Base-by-base conservation (phyloP, 2,888 invertebrate species). In the Oscheius sp. region DNA sequence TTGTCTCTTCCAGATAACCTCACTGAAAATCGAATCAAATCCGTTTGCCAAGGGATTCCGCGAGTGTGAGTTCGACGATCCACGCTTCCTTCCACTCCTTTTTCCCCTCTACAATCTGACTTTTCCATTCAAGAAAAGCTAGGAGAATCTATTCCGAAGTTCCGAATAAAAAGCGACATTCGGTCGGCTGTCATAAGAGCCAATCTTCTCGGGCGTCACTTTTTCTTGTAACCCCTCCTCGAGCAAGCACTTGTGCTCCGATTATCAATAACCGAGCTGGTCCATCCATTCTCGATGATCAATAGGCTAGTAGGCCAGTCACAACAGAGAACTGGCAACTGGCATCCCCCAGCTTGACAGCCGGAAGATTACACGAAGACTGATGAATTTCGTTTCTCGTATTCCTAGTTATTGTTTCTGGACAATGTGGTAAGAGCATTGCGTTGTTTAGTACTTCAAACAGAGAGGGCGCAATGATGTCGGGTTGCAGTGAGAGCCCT, bases 21-120 rank as follows among this genome's bases (percentile, higher is more conserved):
- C 96, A 91, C 91, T 97, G 91, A 97, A 97, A 93, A 97, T 98
- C 91, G 96, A 97, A 92, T 96, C 96, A 92, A 97, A 97, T 92
- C 97, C 97, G 87, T 97, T 97, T 90, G 97, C 97, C 84, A 97
- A 97, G 92, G 97, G 97, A 85, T 97, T 97, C 91, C 93, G 97
- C 86, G 97, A 97, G 91, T 96, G 96, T 81, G 87, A 88, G 50
- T 58, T 74, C 35, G 74, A 74, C 21, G 74, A 74, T 53, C 66
- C 74, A 1, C 66, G 74, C 35, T 62, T 74, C 1, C 68, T 74
- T 29, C 66, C 74, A 4, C 60, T 74, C 0, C 66, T 74, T 33
- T 55, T 74, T 4, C 74, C 74, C 0, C 37, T 74, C 33, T 74
- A 74, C 37, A 68, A 60, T 58, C 48, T 74, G 48, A 53, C 74